Evolutionary conservation across 2,797 vertebrate species (phyloP), one percentile per base, ranked within the genome.

Genomic region (Lerista edwardsae): DNA sequence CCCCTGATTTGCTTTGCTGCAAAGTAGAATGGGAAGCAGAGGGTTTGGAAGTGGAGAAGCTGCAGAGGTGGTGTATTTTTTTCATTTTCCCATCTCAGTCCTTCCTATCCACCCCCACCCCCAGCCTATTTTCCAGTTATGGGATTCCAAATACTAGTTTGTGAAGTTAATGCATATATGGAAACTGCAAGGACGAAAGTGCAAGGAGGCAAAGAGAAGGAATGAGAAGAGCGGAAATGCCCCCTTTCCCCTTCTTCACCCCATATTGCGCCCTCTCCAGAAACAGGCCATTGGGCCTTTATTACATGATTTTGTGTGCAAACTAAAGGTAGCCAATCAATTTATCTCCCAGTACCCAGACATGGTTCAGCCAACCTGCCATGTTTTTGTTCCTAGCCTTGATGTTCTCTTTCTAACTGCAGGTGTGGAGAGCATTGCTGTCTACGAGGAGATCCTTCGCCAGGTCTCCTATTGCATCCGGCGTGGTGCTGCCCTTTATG

Each of bases 371-470:
- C 72, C 25, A 27, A 10, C 25, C 73, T 72, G 31, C 31, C 10
- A 86, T 7, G n/a, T 7, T 68, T 57, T 29, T 47, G 47, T 47
- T 29, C 69, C 47, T 29, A 10, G 21, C 0, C 36, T 34, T 31
- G 90, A 21, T 84, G 25, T 39, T 44, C 19, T 51, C 44, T 72
- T n/a, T 39, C 31, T 17, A n/a, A 27, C 27, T 62, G 12, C 36
- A 99, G 99, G 99, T 0, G 98, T 99, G 10, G 98, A 99, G 93
- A 99, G 98, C 90, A 99, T 99, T 90, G 98, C 98, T 0, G 97
- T 99, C 79, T 99, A 99, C 0, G 98, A 99, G 93, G 98, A 99
- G 77, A 97, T 98, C 90, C 97, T 99, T 8, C 98, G 97, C 64
- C 98, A 98, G n/a, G 96, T 98, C 72, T 97, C 95, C 0, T 99